These are phyloP conservation scores for Lasioglossum morio DNA, from an alignment of 2,888 invertebrate species.

Conservation along the genomic window DNA sequence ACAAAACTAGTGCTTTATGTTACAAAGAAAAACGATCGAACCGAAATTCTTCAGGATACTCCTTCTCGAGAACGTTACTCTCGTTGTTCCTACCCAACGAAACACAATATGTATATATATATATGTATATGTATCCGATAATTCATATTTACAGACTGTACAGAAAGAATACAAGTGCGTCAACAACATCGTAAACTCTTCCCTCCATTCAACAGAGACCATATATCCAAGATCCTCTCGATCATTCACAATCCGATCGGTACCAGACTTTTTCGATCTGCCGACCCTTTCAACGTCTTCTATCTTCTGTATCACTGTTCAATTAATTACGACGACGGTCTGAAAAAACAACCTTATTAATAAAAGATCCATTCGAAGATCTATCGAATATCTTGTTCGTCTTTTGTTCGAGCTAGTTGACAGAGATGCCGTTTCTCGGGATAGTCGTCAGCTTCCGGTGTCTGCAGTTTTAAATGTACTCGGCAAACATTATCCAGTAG, in stretches of 20 bases:
- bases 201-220: not conserved
- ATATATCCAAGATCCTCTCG: not conserved
- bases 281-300: not conserved
- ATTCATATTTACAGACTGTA: not conserved
- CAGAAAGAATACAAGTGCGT: not conserved
- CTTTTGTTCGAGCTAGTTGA: slow-evolving; percentile 11
- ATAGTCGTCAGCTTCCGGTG: not conserved
- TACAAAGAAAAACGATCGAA: not conserved
- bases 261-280: slow-evolving; percentile 24
- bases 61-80: not conserved
- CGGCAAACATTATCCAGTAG: slow-evolving; percentile 91
- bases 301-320: not conserved
- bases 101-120: too few relatives aligned
- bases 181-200: not conserved
- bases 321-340: slow-evolving; percentile 8
- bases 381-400: not conserved
- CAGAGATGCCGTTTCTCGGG: not conserved
- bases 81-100: not conserved
- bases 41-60: not conserved
- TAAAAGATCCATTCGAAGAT: not conserved
- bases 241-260: not conserved
- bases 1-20: not conserved
- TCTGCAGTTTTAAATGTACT: slow-evolving; percentile 87
- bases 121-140: not conserved
- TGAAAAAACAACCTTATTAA: slow-evolving; percentile 22